A percentile compares a stretch with the other conserved stretches of the same genome.
phyloP scores from a whole-genome alignment of 2,888 invertebrate genomes.

The Oeneis ivallda region DNA sequence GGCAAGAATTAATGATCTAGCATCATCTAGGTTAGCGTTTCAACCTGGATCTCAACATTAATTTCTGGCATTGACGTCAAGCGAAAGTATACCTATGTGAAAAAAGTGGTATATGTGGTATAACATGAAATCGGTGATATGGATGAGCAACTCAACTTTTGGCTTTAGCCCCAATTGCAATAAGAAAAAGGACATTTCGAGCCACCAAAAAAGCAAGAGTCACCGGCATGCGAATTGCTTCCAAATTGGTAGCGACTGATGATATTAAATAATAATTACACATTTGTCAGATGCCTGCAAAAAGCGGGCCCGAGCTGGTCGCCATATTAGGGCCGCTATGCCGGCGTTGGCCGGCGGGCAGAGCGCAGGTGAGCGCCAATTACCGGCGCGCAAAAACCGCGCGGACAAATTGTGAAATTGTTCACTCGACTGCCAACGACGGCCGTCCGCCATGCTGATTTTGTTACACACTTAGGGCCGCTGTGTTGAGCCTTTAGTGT shows the following conservation, averaged over 20 bases:
- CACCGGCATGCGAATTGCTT: slow-evolving; percentile 72
- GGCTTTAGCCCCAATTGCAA: not conserved
- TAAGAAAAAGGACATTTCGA: slow-evolving; percentile 22
- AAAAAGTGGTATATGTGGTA: too few species aligned
- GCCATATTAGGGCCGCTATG: slow-evolving; percentile 70
- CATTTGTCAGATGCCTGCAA: slow-evolving; percentile 80
- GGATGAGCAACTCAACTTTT: too few species aligned
- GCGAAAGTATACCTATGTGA: too few species aligned
- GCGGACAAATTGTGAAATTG: slow-evolving; percentile 81
- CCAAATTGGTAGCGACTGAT: slow-evolving; percentile 66
- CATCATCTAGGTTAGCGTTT: too few species aligned
- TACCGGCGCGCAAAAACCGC: slow-evolving; percentile 73
- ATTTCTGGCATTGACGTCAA: too few species aligned
- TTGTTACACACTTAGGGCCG: slow-evolving; percentile 14
- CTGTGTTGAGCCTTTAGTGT: too few species aligned
- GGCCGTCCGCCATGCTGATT: slow-evolving; percentile 25
- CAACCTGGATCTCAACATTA: too few species aligned
- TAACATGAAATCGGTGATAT: too few species aligned
- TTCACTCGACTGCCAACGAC: slow-evolving; percentile 44
- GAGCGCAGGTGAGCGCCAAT: slow-evolving; percentile 76
- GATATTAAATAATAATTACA: slow-evolving; percentile 82
- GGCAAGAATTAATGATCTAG: too few species aligned
- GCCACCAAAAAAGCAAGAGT: slow-evolving; percentile 47
- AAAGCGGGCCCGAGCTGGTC: slow-evolving; percentile 57
- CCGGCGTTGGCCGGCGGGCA: slow-evolving; percentile 53